These are phyloP conservation scores for Trypoxylon attenuatum DNA, from an alignment of 2,888 invertebrate genomes.

Conservation along the genomic window DNA sequence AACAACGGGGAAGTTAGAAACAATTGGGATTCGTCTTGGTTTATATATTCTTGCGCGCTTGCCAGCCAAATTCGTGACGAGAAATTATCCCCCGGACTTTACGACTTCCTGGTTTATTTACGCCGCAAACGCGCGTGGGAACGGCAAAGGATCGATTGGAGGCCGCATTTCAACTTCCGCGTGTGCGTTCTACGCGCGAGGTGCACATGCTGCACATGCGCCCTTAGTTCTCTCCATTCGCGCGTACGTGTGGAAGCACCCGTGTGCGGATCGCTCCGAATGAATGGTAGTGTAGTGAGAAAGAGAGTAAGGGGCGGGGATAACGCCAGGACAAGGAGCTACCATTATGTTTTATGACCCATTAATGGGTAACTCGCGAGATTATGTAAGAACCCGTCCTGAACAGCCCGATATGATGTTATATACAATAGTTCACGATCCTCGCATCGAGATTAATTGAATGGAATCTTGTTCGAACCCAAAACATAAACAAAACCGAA, in stretches of 20 bases:
- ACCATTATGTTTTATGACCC: neutral
- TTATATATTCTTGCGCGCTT: neutral
- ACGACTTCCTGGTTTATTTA: slow-evolving; percentile 8
- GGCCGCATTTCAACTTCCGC: slow-evolving; percentile 19
- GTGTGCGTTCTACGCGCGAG: slow-evolving; percentile 5
- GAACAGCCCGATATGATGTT: no score
- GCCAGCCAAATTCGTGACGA: no score
- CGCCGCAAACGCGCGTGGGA: neutral
- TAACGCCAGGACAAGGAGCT: neutral
- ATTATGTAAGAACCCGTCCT: neutral
- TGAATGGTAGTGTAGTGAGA: neutral
- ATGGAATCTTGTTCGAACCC: no score
- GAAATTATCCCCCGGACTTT: neutral
- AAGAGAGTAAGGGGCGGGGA: neutral
- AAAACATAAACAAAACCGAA: no score
- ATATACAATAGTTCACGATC: no score
- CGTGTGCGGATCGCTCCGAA: neutral
- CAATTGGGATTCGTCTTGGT: no score
- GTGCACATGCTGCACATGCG: slow-evolving; percentile 15
- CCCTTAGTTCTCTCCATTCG: neutral
- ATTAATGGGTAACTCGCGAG: neutral
- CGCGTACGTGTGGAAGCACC: neutral
- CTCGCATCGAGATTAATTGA: no score
- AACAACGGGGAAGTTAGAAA: no score
- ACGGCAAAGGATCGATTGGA: slow-evolving; percentile 10